Evolutionary conservation across 2,888 invertebrate genomes (phyloP).

Genomic region (Hyalella azteca): DNA sequence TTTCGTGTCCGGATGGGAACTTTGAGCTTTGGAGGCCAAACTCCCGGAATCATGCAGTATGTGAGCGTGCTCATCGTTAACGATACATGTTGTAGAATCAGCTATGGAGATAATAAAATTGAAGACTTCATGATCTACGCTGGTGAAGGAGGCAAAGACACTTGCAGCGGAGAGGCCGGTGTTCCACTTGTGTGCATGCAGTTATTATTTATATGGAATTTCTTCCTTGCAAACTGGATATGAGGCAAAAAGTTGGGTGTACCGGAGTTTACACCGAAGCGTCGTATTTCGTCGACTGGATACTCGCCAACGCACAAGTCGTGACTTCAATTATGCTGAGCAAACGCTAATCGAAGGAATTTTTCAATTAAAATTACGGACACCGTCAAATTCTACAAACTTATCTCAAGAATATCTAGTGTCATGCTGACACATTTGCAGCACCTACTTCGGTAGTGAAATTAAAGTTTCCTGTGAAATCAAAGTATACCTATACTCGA

Average conservation of each 20-base stretch:
- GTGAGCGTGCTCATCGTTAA: slow-evolving; percentile 58
- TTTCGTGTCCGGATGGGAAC: slow-evolving; percentile 59
- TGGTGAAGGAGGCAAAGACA: slow-evolving; percentile 59
- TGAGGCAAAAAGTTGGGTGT: slow-evolving; percentile 54
- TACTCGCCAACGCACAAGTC: slow-evolving; percentile 39
- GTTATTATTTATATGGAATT: slow-evolving; percentile 58
- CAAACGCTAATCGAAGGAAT: no score
- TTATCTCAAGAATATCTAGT: no score
- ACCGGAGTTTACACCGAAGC: slow-evolving; percentile 60
- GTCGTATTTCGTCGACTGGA: slow-evolving; percentile 59
- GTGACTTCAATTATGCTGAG: no score
- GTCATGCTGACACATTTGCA: no score
- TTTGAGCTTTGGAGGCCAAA: slow-evolving; percentile 33
- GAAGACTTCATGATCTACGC: slow-evolving; percentile 59
- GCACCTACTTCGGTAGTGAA: no score
- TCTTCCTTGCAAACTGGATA: slow-evolving; percentile 60
- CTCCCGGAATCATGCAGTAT: slow-evolving; percentile 42
- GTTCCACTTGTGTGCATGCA: slow-evolving; percentile 59
- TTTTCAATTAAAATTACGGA: no score
- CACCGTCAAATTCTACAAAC: no score
- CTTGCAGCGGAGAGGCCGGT: slow-evolving; percentile 60
- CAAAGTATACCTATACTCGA: no score
- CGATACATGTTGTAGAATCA: slow-evolving; percentile 53
- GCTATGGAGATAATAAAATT: slow-evolving; percentile 53
- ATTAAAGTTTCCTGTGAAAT: no score